Evolutionary conservation across 2,113 vertebrate species (phyloP), one percentile per base, ranked within the genome.

Genomic region (Lycaon pictus): DNA sequence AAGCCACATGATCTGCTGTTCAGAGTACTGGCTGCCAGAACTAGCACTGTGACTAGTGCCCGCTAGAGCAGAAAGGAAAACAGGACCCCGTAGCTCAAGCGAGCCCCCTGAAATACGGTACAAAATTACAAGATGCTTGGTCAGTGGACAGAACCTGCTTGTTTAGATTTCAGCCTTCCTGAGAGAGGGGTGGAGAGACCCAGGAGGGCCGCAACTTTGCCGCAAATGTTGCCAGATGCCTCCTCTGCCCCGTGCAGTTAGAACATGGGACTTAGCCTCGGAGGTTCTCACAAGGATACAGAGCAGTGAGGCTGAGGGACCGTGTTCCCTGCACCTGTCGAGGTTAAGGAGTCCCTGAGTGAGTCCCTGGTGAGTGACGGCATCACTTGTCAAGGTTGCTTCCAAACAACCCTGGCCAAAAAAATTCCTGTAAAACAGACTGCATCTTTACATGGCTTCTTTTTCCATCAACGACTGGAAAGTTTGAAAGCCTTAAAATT

Each of bases 401-500:
- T 92, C 76, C 71, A 11, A 63, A 77, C 48, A 71, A 32, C 25
- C 11, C 35, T n/a, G 22, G n/a, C 82, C 60, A 69, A n/a, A 88
- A 90, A 56, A 55, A 17, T 35, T 32, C 55, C 62, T 32, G 3
- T 51, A 48, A 62, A 83, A 84, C 71, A 92, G 76, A 58, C 37
- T 8, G 9, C 22, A 67, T 77, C 94, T 96, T 69, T 81, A 63
- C 32, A n/a, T 90, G 53, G 6, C 83, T 88, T 60, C 79, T 62
- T 94, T 43, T 89, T 69, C 69, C 69, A 93, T 77, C 56, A 71
- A 67, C 2, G 35, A 37, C 37, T 86, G 51, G 29, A 58, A 91
- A 90, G 84, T 29, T 5, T 85, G 25, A 93, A 91, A 88, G 86
- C 51, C 84, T 92, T 72, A 81, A 95, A 80, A 84, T 1, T 22